phyloP scores from a whole-genome alignment of 2,888 invertebrate genomes.

The Congeria kusceri region DNA sequence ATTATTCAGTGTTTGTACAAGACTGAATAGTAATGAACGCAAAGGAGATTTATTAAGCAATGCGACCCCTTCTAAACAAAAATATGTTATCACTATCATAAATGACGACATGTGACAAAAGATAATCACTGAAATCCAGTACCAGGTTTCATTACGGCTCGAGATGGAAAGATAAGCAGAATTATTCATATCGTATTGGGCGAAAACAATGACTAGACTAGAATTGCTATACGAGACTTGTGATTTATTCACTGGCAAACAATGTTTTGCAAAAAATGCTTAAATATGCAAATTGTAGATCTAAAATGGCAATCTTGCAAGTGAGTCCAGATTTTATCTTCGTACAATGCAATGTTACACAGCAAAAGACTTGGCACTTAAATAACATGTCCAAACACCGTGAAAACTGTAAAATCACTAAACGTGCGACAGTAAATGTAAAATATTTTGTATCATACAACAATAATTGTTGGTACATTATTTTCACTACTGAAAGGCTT shows the following conservation, averaged over 20 bases:
- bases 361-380: too few relatives aligned
- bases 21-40: slow-evolving; percentile 2
- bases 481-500: too few relatives aligned
- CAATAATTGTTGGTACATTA: too few relatives aligned
- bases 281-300: slow-evolving; percentile 49
- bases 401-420: too few relatives aligned
- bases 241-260: too few relatives aligned
- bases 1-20: background rate
- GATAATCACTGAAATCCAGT: slow-evolving; percentile 58
- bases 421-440: too few relatives aligned
- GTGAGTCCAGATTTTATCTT: too few relatives aligned
- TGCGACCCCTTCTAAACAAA: slow-evolving; percentile 28
- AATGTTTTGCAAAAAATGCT: slow-evolving; percentile 1
- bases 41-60: slow-evolving; percentile 39
- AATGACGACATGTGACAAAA: slow-evolving; percentile 48
- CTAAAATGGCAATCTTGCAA: too few relatives aligned
- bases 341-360: too few relatives aligned
- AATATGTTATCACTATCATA: slow-evolving; percentile 34
- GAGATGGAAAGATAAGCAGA: slow-evolving; percentile 52
- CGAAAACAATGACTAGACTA: slow-evolving; percentile 39
- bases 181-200: slow-evolving; percentile 47
- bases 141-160: slow-evolving; percentile 55
- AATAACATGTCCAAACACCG: too few relatives aligned
- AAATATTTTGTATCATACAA: too few relatives aligned
- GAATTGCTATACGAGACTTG: slow-evolving; percentile 41